Evolutionary conservation across 2,113 vertebrate species (phyloP), one percentile per base, ranked within the genome.

Genomic region (Jacana jacana): DNA sequence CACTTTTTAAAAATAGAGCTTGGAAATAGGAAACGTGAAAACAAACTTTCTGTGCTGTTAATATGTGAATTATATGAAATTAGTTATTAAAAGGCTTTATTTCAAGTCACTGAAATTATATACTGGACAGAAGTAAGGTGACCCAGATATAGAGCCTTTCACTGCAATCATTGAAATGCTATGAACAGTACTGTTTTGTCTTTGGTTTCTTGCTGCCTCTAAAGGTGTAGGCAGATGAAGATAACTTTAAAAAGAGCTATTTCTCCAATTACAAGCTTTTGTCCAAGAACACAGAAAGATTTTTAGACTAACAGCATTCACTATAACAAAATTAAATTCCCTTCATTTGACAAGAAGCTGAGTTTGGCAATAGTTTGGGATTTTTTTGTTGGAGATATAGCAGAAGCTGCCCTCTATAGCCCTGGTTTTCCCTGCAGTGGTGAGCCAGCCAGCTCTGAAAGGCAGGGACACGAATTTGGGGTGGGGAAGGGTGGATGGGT

Each of bases 211-310:
- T 81, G 86, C 95, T 97, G 94, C 91, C 92, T 98, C 91, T 96
- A 96, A 97, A 97, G 96, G 95, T 98, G 97, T 97, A 97, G 96
- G 97, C 82, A 97, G 97, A 97, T 97, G 97, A 95, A 98, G 98
- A 98, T 97, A 97, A 98, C 96, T 97, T 95, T 96, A 80, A 96
- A 63, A 68, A 96, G 96, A 95, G 96, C 91, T 92, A 58, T 97
- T 97, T 98, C 98, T 98, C 98, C 94, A 96, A 81, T 98, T 98
- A 97, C 97, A 93, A 97, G 97, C 95, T 96, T 98, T 98, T 98
- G 97, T 98, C 92, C 97, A 95, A 91, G 81, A 95, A 95, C 87
- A 97, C 94, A 97, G 96, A 94, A 94, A 97, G 89, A 96, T 97
- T 98, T 98, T 98, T 97, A 97, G 87, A 75, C 72, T 96, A 97